Conservation (phyloP, 2,113 vertebrate genomes). For the Apistogramma diplotaenia region DNA sequence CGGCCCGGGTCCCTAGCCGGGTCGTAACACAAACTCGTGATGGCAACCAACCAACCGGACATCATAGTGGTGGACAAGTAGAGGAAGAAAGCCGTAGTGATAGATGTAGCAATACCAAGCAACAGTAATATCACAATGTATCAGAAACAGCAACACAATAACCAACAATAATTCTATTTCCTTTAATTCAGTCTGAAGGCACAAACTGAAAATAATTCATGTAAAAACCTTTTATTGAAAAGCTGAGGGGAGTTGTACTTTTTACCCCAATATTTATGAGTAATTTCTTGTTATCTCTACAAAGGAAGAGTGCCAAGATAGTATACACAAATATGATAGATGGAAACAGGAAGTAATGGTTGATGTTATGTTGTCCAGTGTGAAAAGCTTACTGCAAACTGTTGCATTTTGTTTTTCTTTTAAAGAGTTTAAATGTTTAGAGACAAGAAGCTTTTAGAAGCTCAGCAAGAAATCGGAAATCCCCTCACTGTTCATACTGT, state of each 20-base stretch:
- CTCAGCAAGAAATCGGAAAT: conserved; percentile 33
- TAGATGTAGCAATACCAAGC: too few relatives aligned
- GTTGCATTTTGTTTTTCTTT: neutral
- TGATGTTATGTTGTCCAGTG: neutral
- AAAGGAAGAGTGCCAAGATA: neutral
- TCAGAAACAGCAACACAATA: too few relatives aligned
- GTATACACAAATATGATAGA: neutral
- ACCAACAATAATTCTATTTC: too few relatives aligned
- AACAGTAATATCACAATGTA: too few relatives aligned
- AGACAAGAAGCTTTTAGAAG: conserved; percentile 38
- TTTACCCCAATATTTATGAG: neutral
- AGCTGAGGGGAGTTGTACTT: neutral
- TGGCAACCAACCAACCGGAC: too few relatives aligned
- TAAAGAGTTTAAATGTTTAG: neutral
- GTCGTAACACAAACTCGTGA: too few relatives aligned
- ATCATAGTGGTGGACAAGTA: too few relatives aligned
- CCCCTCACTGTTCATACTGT: neutral
- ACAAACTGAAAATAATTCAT: neutral
- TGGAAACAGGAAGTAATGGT: neutral
- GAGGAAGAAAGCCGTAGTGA: too few relatives aligned
- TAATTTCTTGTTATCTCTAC: accelerated
- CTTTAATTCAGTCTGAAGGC: neutral
- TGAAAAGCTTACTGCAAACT: neutral
- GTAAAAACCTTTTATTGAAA: neutral
- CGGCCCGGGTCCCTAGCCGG: too few relatives aligned